Percentiles rank a stretch among this genome's conserved stretches.
These are phyloP conservation scores for Coregonus ussuriensis DNA, from an alignment of 2,797 vertebrate species.

Conservation along the genomic window DNA sequence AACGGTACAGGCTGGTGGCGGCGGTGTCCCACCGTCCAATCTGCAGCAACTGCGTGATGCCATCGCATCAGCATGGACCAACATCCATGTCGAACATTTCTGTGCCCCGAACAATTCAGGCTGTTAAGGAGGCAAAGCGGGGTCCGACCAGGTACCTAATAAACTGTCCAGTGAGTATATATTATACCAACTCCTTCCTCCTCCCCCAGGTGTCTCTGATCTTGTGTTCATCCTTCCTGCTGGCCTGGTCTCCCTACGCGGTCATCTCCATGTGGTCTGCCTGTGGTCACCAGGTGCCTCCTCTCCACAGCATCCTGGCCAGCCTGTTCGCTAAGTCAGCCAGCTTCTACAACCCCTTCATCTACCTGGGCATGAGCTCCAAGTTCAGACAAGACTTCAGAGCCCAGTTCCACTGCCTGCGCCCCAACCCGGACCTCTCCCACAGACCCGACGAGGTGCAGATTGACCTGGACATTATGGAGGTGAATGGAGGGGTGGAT, in stretches of 20 bases:
- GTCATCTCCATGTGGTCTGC: conserved; percentile 78
- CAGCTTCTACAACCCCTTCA: conserved; percentile 64
- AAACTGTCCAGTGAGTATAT: neutral
- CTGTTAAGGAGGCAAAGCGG: too few relatives aligned
- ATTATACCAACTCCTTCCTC: neutral
- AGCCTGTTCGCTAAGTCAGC: conserved; percentile 63
- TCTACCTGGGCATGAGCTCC: conserved; percentile 65
- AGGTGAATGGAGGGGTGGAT: conserved; percentile 4
- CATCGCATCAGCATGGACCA: too few relatives aligned
- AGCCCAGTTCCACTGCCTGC: conserved; percentile 44
- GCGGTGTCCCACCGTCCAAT: too few relatives aligned
- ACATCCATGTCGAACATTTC: too few relatives aligned
- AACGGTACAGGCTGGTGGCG: too few relatives aligned
- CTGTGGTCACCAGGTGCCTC: conserved; percentile 65
- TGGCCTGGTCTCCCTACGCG: conserved; percentile 77
- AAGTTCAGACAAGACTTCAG: conserved; percentile 60
- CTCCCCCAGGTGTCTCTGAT: conserved; percentile 68
- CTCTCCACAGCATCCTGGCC: conserved; percentile 71
- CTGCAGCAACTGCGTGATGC: too few relatives aligned
- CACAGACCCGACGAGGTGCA: conserved; percentile 26
- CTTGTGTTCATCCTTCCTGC: conserved; percentile 69
- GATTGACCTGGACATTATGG: conserved; percentile 13
- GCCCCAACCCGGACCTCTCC: neutral
- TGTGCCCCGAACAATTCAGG: too few relatives aligned
- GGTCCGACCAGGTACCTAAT: too few relatives aligned